Evolutionary conservation across 2,888 invertebrate genomes (phyloP).

Genomic region (Caenorhabditis angaria): DNA sequence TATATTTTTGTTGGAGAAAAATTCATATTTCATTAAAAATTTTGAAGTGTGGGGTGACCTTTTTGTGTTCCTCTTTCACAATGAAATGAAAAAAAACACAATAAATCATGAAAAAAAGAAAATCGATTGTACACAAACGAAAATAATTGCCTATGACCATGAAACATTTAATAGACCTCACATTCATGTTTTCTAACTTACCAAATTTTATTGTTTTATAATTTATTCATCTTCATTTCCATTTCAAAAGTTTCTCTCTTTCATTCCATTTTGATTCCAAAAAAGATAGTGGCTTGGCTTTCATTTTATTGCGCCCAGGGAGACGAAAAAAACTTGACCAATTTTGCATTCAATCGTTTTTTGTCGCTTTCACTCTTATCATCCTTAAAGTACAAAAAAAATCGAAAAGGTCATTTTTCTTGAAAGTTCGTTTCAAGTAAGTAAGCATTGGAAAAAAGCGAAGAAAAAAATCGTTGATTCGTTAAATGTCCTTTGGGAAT

Average conservation of each 20-base stretch:
- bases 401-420: not conserved
- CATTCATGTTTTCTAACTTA: not conserved
- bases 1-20: too few relatives aligned
- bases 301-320: not conserved
- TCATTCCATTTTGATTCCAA: not conserved
- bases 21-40: too few relatives aligned
- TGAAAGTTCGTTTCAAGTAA: not conserved
- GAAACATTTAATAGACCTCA: too few relatives aligned
- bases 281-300: not conserved
- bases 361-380: not conserved
- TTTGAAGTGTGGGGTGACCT: too few relatives aligned
- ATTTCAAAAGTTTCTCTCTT: not conserved
- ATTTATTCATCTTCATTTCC: slow-evolving; percentile 1
- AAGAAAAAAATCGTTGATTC: not conserved
- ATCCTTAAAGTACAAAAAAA: not conserved
- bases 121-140: not conserved
- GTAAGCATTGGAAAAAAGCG: not conserved
- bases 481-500: not conserved
- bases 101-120: too few relatives aligned
- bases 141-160: not conserved
- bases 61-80: too few relatives aligned
- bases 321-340: slow-evolving; percentile 2
- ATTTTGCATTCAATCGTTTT: not conserved
- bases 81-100: too few relatives aligned
- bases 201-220: not conserved